Percentiles rank a stretch among this genome's conserved stretches.
Evolutionary conservation across 2,113 vertebrate genomes (phyloP).

Genomic region (Nycticryphes semicollaris): DNA sequence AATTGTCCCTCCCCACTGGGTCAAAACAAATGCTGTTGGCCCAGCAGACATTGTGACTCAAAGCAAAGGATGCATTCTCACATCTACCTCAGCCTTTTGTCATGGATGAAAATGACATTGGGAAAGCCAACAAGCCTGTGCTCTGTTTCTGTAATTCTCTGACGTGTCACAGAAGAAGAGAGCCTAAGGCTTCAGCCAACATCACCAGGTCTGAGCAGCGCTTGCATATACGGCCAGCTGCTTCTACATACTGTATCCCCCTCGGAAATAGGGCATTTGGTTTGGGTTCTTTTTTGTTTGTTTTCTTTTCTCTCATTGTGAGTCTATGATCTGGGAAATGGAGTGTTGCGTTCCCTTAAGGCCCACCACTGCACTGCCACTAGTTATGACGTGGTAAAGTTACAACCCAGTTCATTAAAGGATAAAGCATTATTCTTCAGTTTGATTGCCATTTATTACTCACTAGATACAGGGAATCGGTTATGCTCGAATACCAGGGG

Average conservation of each 20-base stretch:
- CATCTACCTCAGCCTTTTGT: background rate
- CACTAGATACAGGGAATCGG: background rate
- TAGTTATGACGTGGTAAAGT: background rate
- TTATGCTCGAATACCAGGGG: background rate
- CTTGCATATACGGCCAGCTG: rapidly evolving
- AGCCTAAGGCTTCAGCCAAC: rapidly evolving
- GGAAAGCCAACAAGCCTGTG: background rate
- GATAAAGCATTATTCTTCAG: background rate
- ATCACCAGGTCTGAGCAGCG: background rate
- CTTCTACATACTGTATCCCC: background rate
- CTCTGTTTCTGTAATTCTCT: rapidly evolving
- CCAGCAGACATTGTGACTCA: background rate
- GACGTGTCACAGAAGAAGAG: no score
- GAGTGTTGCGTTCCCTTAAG: background rate
- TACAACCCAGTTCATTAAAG: background rate
- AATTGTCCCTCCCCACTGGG: no score
- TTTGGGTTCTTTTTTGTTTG: background rate
- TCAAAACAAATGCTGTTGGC: background rate
- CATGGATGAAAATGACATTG: background rate
- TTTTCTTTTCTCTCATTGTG: background rate
- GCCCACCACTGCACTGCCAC: no score
- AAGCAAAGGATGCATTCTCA: rapidly evolving
- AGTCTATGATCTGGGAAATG: background rate
- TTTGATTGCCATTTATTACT: background rate
- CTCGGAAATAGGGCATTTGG: background rate